phyloP scores from a whole-genome alignment of 35 echinoderm and acorn worm species.

The Strongylocentrotus purpuratus region DNA sequence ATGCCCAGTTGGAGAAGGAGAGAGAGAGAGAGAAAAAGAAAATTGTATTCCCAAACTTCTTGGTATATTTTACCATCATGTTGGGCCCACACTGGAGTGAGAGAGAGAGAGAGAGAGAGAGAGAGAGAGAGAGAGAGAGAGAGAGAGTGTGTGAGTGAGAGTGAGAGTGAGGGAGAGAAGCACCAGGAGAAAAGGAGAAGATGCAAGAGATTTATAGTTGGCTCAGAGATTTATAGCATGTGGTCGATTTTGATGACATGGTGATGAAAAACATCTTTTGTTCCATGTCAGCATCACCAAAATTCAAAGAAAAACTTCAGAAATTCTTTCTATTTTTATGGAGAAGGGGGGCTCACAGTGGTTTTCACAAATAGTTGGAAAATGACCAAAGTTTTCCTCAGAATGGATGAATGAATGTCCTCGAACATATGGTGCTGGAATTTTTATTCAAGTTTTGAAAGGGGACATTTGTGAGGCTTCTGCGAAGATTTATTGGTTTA shows the following conservation, averaged over 20 bases:
- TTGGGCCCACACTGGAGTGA: not conserved
- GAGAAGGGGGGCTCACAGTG: not conserved
- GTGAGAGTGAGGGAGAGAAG: not conserved
- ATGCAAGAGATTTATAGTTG: not conserved
- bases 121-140: not conserved
- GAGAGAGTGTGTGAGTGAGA: not conserved
- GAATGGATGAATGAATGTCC: not conserved
- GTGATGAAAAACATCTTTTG: slow-evolving; percentile 18
- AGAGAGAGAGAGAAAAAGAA: no score
- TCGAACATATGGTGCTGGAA: not conserved
- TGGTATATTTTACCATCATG: no score
- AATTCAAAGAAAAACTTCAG: not conserved
- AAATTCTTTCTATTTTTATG: not conserved
- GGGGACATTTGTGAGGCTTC: not conserved
- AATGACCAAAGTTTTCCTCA: not conserved
- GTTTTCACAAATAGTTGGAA: not conserved
- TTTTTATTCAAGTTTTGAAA: not conserved
- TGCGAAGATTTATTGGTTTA: not conserved
- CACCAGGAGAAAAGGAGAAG: not conserved
- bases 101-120: not conserved
- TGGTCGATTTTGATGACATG: not conserved
- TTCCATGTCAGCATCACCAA: not conserved
- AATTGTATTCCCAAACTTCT: no score
- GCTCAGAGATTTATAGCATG: not conserved
- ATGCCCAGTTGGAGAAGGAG: no score